Base-by-base conservation (phyloP, 1,140 invertebrate species). In the Oryctes rhinoceros region DNA sequence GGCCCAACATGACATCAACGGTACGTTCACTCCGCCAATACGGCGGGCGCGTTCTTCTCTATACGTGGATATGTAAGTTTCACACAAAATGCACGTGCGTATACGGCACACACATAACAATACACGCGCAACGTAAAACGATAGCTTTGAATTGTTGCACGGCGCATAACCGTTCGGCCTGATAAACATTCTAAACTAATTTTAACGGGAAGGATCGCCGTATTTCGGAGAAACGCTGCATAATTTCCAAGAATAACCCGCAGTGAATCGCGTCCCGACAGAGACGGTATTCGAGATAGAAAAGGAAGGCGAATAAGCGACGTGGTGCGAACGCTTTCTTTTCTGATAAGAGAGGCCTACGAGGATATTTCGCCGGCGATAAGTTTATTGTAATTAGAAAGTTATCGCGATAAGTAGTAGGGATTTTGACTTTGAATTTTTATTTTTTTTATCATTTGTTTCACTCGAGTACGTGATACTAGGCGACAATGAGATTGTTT, bases 111-210 rank as follows among this genome's bases (percentile, higher is more conserved):
- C 9, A 44, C 9, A 44, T 10, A 0, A 44, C 11, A 18, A 53
- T 53, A 53, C 49, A 18, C 49, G 1, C n/a, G 49, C 49, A 18
- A 18, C 49, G 13, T 10, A 53, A 13, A 53, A 53, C 49, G 39
- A 44, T 44, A 44, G 39, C 9, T 44, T 44, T 10, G 39, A 44
- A 44, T 44, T 44, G 39, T 10, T 10, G 39, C 39, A 44, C 39
- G 39, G 39, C 9, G 5, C 39, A 10, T 44, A 44, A 15, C 49
- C 9, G 49, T 53, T 53, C 49, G 13, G 13, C n/a, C 13, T 53
- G 49, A 53, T 53, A 53, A 53, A 53, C 49, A 53, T 53, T 53
- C 49, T 53, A 53, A 53, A 53, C 49, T 53, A 53, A 53, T 53
- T 53, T 53, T 53, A 53, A 53, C 49, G 49, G 49, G 49, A 53